Conservation (phyloP, 2,113 vertebrate genomes). For the mouse (Mus musculus) region DNA sequence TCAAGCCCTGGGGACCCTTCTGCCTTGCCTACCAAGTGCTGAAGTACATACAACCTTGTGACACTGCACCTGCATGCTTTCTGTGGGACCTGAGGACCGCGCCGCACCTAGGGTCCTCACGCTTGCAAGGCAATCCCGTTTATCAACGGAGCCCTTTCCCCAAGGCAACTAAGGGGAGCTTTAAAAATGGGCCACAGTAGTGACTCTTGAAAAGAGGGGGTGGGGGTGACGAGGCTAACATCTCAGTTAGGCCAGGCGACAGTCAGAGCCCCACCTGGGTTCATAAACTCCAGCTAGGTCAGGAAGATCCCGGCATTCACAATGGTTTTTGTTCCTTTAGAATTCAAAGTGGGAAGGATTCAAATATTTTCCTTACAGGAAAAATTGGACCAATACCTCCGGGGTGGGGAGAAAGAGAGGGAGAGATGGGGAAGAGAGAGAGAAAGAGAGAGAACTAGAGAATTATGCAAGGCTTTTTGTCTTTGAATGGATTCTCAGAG, state of each 20-base stretch:
- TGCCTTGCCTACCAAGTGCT: neutral
- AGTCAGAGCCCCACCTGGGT: neutral
- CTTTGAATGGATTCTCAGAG: constrained; percentile 98
- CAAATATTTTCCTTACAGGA: neutral
- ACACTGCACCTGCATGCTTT: neutral
- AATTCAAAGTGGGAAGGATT: neutral
- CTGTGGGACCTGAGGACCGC: neutral
- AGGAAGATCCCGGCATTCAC: neutral
- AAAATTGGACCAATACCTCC: neutral
- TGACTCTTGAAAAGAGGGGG: fast-evolving
- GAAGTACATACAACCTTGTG: no score
- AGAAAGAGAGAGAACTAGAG: constrained; percentile 87
- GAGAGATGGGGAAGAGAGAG: neutral
- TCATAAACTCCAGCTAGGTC: neutral
- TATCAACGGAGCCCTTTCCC: neutral
- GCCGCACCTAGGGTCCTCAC: neutral
- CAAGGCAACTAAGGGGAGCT: neutral
- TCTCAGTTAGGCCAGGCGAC: neutral
- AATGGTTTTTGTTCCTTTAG: neutral
- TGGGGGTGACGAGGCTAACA: neutral
- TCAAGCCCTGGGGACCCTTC: neutral
- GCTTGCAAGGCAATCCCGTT: fast-evolving
- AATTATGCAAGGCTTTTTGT: constrained; percentile 98
- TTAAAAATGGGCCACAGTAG: fast-evolving
- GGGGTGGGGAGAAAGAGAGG: neutral